phyloP scores from a whole-genome alignment of 2,888 invertebrate species.

The Epiperipatus broadwayi region DNA sequence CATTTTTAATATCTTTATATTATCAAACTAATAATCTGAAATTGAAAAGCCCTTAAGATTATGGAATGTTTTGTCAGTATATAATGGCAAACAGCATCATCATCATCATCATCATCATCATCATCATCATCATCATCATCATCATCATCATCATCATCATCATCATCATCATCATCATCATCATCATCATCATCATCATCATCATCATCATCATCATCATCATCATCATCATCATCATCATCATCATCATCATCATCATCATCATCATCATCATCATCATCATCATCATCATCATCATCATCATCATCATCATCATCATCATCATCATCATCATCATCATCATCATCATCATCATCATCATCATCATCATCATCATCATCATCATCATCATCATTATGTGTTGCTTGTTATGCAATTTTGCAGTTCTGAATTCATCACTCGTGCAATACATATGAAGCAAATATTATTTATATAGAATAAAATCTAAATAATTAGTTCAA shows the following conservation, averaged over 20 bases:
- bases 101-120: conserved; percentile 13
- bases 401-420: no score
- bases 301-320: conserved; percentile 20
- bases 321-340: conserved; percentile 20
- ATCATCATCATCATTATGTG: conserved; percentile 24
- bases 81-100: no score
- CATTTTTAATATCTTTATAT: no score
- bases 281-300: conserved; percentile 19
- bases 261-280: conserved; percentile 20
- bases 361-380: conserved; percentile 17
- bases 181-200: conserved; percentile 15
- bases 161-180: conserved; percentile 15
- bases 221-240: conserved; percentile 15
- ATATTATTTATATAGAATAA: no score
- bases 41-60: no score
- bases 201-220: conserved; percentile 16
- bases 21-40: no score
- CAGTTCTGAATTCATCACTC: no score
- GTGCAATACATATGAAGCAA: no score
- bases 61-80: not conserved
- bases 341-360: conserved; percentile 19
- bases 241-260: conserved; percentile 20
- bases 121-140: conserved; percentile 16
- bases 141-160: conserved; percentile 17
- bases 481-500: no score